Evolutionary conservation across 2,888 invertebrate genomes (phyloP), one percentile per base, ranked within the genome.

Genomic region (Digitonthophagus gazella): DNA sequence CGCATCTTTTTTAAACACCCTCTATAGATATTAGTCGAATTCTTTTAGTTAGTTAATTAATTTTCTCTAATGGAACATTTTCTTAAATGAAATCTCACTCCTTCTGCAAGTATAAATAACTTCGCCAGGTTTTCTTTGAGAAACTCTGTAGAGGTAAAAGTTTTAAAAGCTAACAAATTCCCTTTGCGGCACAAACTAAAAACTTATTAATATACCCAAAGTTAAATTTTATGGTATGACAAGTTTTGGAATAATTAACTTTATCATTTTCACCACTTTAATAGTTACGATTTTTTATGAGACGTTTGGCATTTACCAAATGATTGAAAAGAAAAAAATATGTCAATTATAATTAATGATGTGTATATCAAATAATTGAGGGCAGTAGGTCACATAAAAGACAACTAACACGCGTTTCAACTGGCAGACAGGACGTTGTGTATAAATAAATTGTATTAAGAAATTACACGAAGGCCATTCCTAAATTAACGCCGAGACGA

Each of bases 361-460:
- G 11, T 44, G 28, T 44, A 44, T 44, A 11, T 11, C 28, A 44
- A 44, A 44, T 44, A 44, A 44, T 44, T 44, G 6, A 5, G 28
- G 28, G 28, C 28, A 44, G 28, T 44, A 44, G 28, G 28, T 44
- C 11, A 44, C 11, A 44, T 11, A 44, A 44, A 44, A 44, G 28
- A 44, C n/a, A n/a, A n/a, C n/a, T n/a, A n/a, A n/a, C 28, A 5
- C 28, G 28, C 28, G 28, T 44, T 44, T 44, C 11, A 44, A 44
- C 28, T 44, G 28, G 28, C 28, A 44, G 28, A 5, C 28, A 8
- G 28, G 6, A 44, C 28, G 3, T 44, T 11, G 28, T 3, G 28
- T 61, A 61, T 61, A 61, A 61, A 61, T 61, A 61, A 61, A 61
- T 61, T 61, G 20, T 61, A 61, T 61, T 61, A 61, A 61, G 61